Conservation (phyloP, 2,797 vertebrate species). For the Tapera naevia region DNA sequence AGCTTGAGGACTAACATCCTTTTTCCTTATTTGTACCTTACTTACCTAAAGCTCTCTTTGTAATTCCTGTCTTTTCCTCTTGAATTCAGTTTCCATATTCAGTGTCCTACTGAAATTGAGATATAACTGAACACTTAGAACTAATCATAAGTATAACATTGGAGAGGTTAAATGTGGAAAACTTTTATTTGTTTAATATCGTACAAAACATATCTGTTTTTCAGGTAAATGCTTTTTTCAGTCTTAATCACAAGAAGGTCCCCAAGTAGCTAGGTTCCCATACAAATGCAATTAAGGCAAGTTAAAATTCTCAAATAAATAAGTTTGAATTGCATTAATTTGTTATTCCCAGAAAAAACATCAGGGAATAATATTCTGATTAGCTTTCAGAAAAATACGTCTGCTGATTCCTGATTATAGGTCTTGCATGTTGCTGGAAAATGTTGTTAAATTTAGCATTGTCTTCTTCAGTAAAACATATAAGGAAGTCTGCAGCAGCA, state of each 20-base stretch:
- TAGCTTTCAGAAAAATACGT: background rate
- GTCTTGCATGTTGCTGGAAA: background rate
- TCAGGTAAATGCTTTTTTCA: background rate
- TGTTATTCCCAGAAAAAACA: background rate
- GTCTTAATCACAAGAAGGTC: background rate
- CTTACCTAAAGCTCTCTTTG: background rate
- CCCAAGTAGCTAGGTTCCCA: background rate
- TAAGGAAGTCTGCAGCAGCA: background rate
- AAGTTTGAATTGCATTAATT: background rate
- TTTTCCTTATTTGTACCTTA: background rate
- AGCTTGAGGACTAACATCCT: too few species aligned
- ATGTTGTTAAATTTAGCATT: background rate
- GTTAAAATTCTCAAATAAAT: background rate
- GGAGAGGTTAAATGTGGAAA: background rate
- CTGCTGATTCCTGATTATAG: background rate
- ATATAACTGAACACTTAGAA: background rate
- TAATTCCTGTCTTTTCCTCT: background rate
- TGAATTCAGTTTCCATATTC: background rate
- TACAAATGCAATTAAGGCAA: background rate
- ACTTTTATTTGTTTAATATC: background rate
- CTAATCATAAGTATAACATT: background rate
- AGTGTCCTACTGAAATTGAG: background rate
- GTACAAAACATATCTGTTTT: background rate
- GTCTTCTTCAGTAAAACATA: accelerated
- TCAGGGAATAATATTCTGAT: too few species aligned